Evolutionary conservation across 2,113 vertebrate species (phyloP), one percentile per base, ranked within the genome.

Genomic region (Odocoileus virginianus): DNA sequence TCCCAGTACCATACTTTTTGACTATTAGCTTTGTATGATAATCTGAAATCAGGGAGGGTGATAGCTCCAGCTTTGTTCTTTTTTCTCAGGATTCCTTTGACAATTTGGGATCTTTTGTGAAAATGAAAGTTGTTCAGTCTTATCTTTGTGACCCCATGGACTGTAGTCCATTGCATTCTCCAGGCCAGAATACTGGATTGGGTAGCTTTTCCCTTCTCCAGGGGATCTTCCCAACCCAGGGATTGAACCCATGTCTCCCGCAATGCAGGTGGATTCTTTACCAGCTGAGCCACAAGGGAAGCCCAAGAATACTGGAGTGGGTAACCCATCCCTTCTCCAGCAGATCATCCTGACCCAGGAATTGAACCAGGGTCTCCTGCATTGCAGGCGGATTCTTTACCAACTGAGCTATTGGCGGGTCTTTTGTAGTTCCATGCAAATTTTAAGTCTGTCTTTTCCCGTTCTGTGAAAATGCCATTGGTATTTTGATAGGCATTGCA

Each of bases 121-220:
- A 71, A 40, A n/a, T 36, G 19, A 71, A 71, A 71, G n/a, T 71
- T 1, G 0, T 71, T 71, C 19, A 40, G n/a, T 40, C 0, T 0
- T 71, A 23, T 71, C 67, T 40, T 40, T 40, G 67, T 71, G 67
- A 71, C 5, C 19, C 10, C 67, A 40, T 71, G n/a, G 67, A 36
- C 67, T 36, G 64, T 36, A 36, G 64, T 36, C n/a, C 64, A 36
- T 36, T 17, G 9, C 36, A 36, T 71, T 71, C 64, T 71, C n/a
- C n/a, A 71, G n/a, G 64, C n/a, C 17, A 71, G n/a, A 71, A 36
- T 36, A 36, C 64, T 36, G n/a, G n/a, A 71, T 17, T 36, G 64
- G n/a, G 64, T 36, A 11, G n/a, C 2, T 17, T 71, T 71, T 36
- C 17, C 64, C 64, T 71, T 71, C 17, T 36, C n/a, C 64, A 21